Conservation (phyloP, 1,140 invertebrate species). For the Ips nitidus region DNA sequence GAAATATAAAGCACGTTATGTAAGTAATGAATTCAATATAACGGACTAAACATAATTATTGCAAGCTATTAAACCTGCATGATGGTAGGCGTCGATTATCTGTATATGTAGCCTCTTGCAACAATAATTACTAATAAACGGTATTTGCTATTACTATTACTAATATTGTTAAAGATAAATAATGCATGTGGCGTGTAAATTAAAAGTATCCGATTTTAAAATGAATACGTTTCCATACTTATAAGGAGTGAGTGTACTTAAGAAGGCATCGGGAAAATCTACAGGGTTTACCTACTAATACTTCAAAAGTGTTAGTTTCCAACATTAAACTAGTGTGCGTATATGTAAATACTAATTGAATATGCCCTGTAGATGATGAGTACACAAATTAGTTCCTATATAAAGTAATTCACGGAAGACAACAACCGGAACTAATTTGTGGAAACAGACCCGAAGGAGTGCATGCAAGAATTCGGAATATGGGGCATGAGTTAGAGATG, state of each 20-base stretch:
- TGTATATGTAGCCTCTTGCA: conserved; percentile 15
- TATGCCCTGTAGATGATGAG: conserved; percentile 28
- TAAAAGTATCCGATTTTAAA: conserved; percentile 44
- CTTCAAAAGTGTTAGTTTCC: background rate
- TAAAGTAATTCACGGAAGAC: no score
- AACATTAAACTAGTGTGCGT: background rate
- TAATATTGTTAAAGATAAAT: background rate
- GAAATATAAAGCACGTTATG: conserved; percentile 12
- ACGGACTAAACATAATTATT: conserved; percentile 10
- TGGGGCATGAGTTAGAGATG: conserved; percentile 46
- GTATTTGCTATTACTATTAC: background rate
- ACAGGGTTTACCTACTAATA: conserved; percentile 26
- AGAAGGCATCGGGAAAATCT: conserved; percentile 27
- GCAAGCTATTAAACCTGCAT: conserved; percentile 19
- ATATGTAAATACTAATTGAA: background rate
- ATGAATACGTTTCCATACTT: conserved; percentile 51
- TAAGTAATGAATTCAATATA: conserved; percentile 16
- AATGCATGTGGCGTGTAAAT: conserved; percentile 42
- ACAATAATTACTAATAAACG: background rate
- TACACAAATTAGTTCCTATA: conserved; percentile 19
- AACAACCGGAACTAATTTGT: conserved; percentile 20
- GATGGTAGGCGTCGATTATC: conserved; percentile 11
- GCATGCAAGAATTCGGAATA: conserved; percentile 30
- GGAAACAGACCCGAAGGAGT: conserved; percentile 26
- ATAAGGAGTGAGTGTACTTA: conserved; percentile 16